Evolutionary conservation across 2,113 vertebrate species (phyloP), one percentile per base, ranked within the genome.

Genomic region (Chamaea fasciata): DNA sequence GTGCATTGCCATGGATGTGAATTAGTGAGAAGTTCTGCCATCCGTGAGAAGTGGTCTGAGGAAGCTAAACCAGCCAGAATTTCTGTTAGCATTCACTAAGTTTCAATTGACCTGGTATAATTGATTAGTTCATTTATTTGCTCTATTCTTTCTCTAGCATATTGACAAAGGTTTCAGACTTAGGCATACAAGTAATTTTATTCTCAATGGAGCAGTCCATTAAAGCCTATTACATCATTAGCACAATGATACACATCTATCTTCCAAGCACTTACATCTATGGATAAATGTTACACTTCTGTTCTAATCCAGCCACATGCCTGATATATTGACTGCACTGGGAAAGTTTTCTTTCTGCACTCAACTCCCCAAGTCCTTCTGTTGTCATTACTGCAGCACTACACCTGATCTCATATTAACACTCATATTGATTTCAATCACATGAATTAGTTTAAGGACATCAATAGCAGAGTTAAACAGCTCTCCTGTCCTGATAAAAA

Each of bases 161-260:
- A 95, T 84, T 83, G 89, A 87, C 81, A 94, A 69, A 91, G 28
- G 56, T 56, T 96, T 89, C 82, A 93, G 59, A 70, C 79, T 65
- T 74, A 55, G 0, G 1, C 70, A 65, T 24, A 80, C 39, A 68
- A 77, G 70, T 59, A 63, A 89, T 89, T 87, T 85, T 74, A 80
- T 83, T 94, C 94, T 77, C 65, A 73, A 22, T 57, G 3, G 7
- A 85, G 62, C 10, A 91, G 71, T 88, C 68, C 79, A 90, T 92
- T 94, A 88, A 88, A 93, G 63, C 39, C 82, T 74, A 55, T 86
- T 93, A 70, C 39, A 88, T 83, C 79, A 78, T 83, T 80, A 95
- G 57, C 64, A 90, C 64, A 77, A 85, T 5, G 68, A 88, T 37
- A 67, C 33, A 67, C 35, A 60, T 57, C 3, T 9, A 65, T 74